A percentile compares a stretch with the other conserved stretches of the same genome.
Conservation (phyloP, 2,888 invertebrate genomes). For the Melieria picta region DNA sequence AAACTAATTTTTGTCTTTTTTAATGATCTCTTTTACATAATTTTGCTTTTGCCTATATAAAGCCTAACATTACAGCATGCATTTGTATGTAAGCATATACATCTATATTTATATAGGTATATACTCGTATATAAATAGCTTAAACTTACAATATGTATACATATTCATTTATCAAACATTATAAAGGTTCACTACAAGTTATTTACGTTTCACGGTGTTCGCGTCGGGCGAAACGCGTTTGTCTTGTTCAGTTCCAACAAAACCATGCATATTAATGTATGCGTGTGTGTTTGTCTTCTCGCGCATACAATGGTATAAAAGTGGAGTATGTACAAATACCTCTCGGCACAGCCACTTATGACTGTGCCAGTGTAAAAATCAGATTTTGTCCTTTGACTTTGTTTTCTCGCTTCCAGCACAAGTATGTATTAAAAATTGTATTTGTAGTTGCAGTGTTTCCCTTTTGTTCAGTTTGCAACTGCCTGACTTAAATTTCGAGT, state of each 20-base stretch:
- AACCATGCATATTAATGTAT: too few relatives aligned
- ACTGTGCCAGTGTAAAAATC: conserved; percentile 18
- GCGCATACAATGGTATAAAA: conserved; percentile 1
- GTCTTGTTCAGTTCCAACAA: too few relatives aligned
- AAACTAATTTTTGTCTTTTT: conserved; percentile 42
- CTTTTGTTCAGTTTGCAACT: too few relatives aligned
- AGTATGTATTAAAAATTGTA: too few relatives aligned
- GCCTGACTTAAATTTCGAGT: too few relatives aligned
- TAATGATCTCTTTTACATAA: conserved; percentile 39
- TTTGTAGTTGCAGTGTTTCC: too few relatives aligned
- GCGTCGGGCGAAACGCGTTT: too few relatives aligned
- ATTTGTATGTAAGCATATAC: conserved; percentile 44
- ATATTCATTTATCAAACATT: too few relatives aligned
- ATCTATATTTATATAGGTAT: conserved; percentile 30
- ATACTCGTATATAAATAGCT: conserved; percentile 25
- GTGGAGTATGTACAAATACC: conserved; percentile 13
- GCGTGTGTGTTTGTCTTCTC: not conserved
- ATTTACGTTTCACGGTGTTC: too few relatives aligned
- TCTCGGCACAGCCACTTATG: conserved; percentile 13
- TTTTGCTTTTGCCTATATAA: conserved; percentile 34
- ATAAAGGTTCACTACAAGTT: too few relatives aligned
- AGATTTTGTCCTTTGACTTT: not conserved
- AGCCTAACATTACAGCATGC: conserved; percentile 39
- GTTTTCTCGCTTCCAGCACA: too few relatives aligned
- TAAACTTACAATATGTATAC: not conserved